These are phyloP conservation scores for Brachionus asplanchnoidis DNA, from an alignment of 1,140 invertebrate species.

Conservation along the genomic window DNA sequence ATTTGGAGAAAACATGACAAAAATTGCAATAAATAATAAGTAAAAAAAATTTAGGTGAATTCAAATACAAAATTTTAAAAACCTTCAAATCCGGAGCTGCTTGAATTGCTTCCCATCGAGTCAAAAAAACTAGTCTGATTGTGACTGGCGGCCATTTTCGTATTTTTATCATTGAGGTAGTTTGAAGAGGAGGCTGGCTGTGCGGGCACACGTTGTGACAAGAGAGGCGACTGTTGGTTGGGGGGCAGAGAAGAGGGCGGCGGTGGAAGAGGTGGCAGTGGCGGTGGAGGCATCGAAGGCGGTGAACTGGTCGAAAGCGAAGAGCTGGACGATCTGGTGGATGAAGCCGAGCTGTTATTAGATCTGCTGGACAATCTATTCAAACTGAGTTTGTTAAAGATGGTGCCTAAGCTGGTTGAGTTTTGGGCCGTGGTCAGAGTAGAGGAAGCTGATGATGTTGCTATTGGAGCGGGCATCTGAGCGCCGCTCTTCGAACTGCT, in stretches of 20 bases:
- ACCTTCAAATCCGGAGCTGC: not conserved
- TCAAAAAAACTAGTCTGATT: slow-evolving; percentile 11
- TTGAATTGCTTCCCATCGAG: not conserved
- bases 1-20: no score
- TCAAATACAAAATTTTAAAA: not conserved
- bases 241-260: not conserved
- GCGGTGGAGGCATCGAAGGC: slow-evolving; percentile 23
- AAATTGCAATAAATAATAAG: no score
- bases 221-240: not conserved
- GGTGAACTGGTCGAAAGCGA: slow-evolving; percentile 32
- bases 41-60: no score
- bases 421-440: not conserved
- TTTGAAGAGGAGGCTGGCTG: not conserved
- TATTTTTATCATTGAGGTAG: slow-evolving; percentile 16
- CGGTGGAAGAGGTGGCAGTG: slow-evolving; percentile 14
- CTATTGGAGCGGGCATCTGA: not conserved
- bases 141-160: not conserved
- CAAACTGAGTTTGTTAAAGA: not conserved
- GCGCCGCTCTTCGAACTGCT: not conserved
- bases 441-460: slow-evolving; percentile 7
- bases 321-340: slow-evolving; percentile 28
- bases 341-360: slow-evolving; percentile 10
- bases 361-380: not conserved
- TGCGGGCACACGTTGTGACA: not conserved
- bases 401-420: not conserved